Percentiles rank a stretch among this genome's conserved stretches.
phyloP scores from a whole-genome alignment of 1,140 invertebrate genomes.

The Tetragonula clypearis region DNA sequence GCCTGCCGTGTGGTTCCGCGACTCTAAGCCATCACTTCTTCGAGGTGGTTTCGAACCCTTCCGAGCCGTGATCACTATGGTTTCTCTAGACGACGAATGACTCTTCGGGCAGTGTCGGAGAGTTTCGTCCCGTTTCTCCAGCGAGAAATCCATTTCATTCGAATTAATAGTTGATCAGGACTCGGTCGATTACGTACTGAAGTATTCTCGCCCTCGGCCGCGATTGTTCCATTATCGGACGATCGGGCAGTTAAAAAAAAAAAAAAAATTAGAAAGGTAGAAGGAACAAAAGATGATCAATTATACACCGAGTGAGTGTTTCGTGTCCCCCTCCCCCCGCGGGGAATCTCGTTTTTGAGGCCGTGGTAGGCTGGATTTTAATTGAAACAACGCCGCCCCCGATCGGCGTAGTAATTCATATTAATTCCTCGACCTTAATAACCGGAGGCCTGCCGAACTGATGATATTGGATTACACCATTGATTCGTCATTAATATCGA shows the following conservation, averaged over 20 bases:
- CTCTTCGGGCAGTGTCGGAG: too few species aligned
- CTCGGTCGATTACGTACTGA: too few species aligned
- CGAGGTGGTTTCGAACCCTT: too few species aligned
- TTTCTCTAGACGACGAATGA: too few species aligned
- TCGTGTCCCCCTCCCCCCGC: neutral
- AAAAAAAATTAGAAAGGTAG: neutral
- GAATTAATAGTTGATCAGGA: too few species aligned
- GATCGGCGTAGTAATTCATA: constrained; percentile 51
- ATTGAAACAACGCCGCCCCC: constrained; percentile 45
- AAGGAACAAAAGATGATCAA: constrained; percentile 17
- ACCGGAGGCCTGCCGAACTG: constrained; percentile 20
- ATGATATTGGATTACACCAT: constrained; percentile 53
- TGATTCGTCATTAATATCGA: constrained; percentile 54
- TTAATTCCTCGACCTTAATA: constrained; percentile 48
- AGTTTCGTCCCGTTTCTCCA: too few species aligned
- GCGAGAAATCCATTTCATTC: too few species aligned
- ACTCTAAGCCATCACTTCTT: too few species aligned
- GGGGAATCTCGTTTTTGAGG: constrained; percentile 33
- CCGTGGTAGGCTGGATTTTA: constrained; percentile 16
- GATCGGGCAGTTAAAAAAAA: too few species aligned
- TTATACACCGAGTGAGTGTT: neutral
- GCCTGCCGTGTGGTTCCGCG: neutral
- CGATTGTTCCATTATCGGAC: too few species aligned
- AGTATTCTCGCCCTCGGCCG: too few species aligned
- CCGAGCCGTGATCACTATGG: too few species aligned